Base-by-base conservation (phyloP, 2,888 invertebrate genomes). In the Ochropleura leucogaster region DNA sequence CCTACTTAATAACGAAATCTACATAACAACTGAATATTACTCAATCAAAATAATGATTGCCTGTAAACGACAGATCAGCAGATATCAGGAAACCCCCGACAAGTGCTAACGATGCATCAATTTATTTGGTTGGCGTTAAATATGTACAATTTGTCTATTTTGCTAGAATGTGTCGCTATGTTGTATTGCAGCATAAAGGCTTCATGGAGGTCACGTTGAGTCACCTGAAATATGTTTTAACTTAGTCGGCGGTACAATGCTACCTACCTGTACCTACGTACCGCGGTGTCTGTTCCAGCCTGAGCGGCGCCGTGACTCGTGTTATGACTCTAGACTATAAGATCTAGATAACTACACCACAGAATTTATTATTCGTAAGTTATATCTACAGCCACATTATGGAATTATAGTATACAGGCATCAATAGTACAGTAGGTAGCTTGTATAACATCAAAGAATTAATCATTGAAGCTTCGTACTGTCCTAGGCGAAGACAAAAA, bases 81-180 rank as follows among this genome's bases (percentile, higher is more conserved):
- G 14, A 44, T 66, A 42, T 53, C 18, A 65, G 83, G 53, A 64
- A 75, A 55, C 80, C 87, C 85, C 85, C 85, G 63, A 42, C 4
- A 63, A 65, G 8, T 80, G 83, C 55, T 30, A 60, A 63, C 49
- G 18, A 59, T 44, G 72, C 76, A 67, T 46, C 30, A 53, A 57
- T 71, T 79, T 46, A 46, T 40, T 14, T n/a, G 51, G 44, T 59
- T 66, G 30, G 57, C 60, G 51, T 69, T 65, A 72, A 66, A 62
- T 42, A 51, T 69, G 47, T 63, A n/a, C 18, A 55, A 74, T 77
- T 76, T 84, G 67, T 72, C 67, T 60, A 70, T n/a, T 82, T 64
- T 30, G 67, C 69, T 57, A 64, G 47, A 67, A 66, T 83, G 64
- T 80, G 62, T 62, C 55, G 64, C 47, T 68, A 42, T 68, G 63